phyloP scores from a whole-genome alignment of 2,113 vertebrate species.

The Rousettus leschenaultii region DNA sequence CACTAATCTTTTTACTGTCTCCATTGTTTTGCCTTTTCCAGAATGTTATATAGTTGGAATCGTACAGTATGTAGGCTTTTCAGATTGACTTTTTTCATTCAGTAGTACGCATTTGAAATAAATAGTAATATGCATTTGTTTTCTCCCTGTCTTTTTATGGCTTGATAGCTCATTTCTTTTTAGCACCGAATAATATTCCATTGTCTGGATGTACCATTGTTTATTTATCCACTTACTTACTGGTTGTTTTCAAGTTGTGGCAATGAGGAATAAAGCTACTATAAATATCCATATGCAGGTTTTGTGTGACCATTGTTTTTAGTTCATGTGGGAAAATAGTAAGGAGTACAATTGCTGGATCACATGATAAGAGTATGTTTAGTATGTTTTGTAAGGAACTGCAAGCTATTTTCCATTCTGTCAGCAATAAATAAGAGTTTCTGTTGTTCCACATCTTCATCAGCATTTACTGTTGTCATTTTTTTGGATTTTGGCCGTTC shows the following conservation, averaged over 20 bases:
- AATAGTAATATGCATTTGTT: not conserved
- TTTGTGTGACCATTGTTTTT: not conserved
- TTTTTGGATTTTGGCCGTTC: not conserved
- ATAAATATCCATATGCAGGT: not conserved
- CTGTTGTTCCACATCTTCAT: not conserved
- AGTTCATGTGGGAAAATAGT: not conserved
- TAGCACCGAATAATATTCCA: not conserved
- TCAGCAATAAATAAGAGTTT: not conserved
- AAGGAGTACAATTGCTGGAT: not conserved
- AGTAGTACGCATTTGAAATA: not conserved
- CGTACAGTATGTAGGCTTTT: not conserved
- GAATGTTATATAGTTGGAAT: not conserved
- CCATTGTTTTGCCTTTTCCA: not conserved
- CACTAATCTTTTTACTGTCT: not conserved
- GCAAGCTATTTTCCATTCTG: not conserved
- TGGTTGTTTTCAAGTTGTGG: not conserved
- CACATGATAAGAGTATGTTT: not conserved
- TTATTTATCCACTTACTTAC: not conserved
- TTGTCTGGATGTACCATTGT: not conserved
- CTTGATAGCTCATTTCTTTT: not conserved
- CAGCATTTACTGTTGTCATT: not conserved
- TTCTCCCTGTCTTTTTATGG: not conserved
- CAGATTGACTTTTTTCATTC: not conserved
- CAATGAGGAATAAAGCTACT: not conserved
- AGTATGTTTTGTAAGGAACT: not conserved